Evolutionary conservation across 2,797 vertebrate genomes (phyloP).

Genomic region (Enteromius radiatus): DNA sequence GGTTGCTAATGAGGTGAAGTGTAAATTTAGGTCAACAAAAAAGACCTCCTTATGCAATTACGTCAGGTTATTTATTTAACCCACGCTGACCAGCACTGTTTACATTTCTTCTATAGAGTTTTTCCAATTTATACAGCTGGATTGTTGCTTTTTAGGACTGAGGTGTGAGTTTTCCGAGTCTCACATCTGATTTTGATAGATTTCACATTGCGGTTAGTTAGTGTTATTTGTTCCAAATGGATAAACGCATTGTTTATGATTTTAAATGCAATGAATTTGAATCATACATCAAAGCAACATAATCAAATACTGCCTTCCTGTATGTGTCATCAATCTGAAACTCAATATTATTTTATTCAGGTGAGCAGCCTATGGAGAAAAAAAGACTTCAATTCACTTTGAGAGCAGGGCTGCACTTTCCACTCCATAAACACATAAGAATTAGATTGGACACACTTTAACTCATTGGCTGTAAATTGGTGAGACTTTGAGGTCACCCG

Average conservation of each 20-base stretch:
- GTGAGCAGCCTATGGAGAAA: constrained; percentile 55
- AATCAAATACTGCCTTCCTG: not conserved
- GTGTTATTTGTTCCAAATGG: not conserved
- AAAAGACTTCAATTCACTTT: constrained; percentile 68
- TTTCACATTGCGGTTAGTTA: constrained; percentile 25
- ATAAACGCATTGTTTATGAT: not conserved
- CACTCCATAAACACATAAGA: constrained; percentile 70
- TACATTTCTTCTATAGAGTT: constrained; percentile 54
- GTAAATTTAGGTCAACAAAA: constrained; percentile 60
- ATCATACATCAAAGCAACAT: not conserved
- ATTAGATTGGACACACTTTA: constrained; percentile 74
- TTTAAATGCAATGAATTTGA: not conserved
- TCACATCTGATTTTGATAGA: constrained; percentile 16
- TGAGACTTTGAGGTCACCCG: constrained; percentile 72
- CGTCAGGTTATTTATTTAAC: constrained; percentile 65
- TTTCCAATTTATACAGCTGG: constrained; percentile 67
- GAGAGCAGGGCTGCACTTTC: constrained; percentile 64
- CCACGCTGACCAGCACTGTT: constrained; percentile 59
- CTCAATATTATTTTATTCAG: constrained; percentile 39
- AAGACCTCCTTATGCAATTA: constrained; percentile 58
- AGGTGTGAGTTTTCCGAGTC: constrained; percentile 49
- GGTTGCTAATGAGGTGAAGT: constrained; percentile 67
- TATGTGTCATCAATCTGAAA: not conserved
- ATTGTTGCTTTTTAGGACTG: constrained; percentile 38
- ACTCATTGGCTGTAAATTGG: constrained; percentile 74